Conservation (phyloP, 37 sponge, comb jelly and placozoan species). For the Agelas oroides region DNA sequence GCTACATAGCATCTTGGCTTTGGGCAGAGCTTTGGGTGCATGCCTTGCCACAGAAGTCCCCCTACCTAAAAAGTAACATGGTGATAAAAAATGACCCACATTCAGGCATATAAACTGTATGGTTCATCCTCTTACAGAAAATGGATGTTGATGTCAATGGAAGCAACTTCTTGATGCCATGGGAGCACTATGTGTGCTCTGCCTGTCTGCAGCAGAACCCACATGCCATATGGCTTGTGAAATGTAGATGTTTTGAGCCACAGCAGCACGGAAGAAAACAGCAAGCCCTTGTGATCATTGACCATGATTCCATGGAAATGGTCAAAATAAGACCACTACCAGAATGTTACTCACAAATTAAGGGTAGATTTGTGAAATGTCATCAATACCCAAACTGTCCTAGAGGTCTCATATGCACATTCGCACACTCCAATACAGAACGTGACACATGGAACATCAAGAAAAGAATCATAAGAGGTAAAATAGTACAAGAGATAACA, state of each 20-base stretch:
- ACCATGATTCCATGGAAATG: not conserved
- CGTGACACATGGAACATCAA: constrained; percentile 12
- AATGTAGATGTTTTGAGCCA: not conserved
- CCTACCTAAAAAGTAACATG: too few species aligned
- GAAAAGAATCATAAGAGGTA: not conserved
- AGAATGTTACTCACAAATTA: not conserved
- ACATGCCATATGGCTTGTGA: constrained; percentile 6
- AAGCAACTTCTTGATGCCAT: not conserved
- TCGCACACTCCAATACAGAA: not conserved
- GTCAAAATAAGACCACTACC: not conserved
- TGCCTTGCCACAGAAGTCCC: too few species aligned
- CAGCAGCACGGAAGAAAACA: not conserved
- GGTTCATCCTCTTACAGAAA: too few species aligned
- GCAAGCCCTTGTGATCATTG: not conserved
- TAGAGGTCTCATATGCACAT: not conserved
- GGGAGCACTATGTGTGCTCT: constrained; percentile 18
- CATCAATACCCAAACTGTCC: too few species aligned
- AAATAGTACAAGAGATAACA: too few species aligned
- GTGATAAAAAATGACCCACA: too few species aligned
- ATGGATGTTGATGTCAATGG: too few species aligned
- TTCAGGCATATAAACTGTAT: too few species aligned
- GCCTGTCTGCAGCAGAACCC: not conserved
- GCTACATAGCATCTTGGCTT: too few species aligned
- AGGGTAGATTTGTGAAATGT: not conserved
- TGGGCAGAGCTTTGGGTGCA: too few species aligned